These are phyloP conservation scores for Monomorium pharaonis DNA, from an alignment of 1,140 invertebrate genomes.

Conservation along the genomic window DNA sequence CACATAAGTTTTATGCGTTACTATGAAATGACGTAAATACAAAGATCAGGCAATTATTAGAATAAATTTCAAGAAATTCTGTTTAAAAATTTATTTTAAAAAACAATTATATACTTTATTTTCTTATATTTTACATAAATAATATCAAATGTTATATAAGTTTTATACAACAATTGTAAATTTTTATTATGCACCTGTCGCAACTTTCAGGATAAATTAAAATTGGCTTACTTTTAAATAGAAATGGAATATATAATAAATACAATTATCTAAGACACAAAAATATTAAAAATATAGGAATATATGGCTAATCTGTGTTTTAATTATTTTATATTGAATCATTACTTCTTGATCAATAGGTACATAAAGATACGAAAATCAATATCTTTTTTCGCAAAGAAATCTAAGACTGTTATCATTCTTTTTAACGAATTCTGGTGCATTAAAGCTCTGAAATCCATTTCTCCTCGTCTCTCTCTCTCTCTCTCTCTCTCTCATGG, in stretches of 20 bases:
- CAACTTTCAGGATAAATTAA: not conserved
- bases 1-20: not conserved
- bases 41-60: not conserved
- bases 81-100: not conserved
- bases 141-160: not conserved
- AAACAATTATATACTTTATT: not conserved
- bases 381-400: no score
- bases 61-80: not conserved
- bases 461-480: conserved; percentile 1
- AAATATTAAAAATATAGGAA: not conserved
- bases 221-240: not conserved
- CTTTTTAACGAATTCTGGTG: conserved; percentile 20
- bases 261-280: not conserved
- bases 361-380: not conserved
- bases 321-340: not conserved
- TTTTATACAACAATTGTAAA: not conserved
- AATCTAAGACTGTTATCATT: conserved; percentile 4
- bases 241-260: not conserved
- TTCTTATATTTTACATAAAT: not conserved
- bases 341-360: not conserved
- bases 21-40: not conserved
- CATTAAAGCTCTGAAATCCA: not conserved
- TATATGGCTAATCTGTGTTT: not conserved
- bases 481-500: not conserved
- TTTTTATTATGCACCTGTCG: not conserved